Evolutionary conservation across 30 jellyfish, hydroid and myxozoan species (phyloP).

Genomic region (Turritopsis dohrnii): DNA sequence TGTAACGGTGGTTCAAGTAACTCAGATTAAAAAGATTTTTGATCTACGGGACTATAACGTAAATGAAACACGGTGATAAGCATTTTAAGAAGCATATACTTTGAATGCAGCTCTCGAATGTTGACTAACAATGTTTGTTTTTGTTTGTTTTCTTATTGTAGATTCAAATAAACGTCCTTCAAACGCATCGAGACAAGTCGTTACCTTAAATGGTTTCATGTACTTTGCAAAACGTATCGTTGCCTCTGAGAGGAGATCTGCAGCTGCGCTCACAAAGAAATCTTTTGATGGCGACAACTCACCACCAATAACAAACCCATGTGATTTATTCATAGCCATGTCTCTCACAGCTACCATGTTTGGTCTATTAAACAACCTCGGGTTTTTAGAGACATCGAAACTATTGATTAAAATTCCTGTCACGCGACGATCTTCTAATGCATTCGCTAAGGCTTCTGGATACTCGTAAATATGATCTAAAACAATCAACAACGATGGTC

Average conservation of each 20-base stretch:
- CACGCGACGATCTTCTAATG: not conserved
- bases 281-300: not conserved
- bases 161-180: not conserved
- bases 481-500: too few species aligned
- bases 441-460: not conserved
- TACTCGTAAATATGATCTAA: not conserved
- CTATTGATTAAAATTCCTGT: not conserved
- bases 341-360: not conserved
- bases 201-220: not conserved
- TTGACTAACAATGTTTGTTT: too few species aligned
- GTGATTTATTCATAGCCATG: not conserved
- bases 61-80: too few species aligned
- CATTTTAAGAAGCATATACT: too few species aligned
- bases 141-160: too few species aligned
- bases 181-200: not conserved
- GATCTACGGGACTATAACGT: too few species aligned
- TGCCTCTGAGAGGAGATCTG: not conserved
- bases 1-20: too few species aligned
- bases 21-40: too few species aligned
- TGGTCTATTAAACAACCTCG: not conserved
- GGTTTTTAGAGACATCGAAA: not conserved
- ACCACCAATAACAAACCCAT: not conserved
- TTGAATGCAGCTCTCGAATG: too few species aligned
- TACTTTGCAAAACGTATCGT: not conserved
- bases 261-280: not conserved